phyloP scores from a whole-genome alignment of 2,113 vertebrate species.

The Anseranas semipalmata region DNA sequence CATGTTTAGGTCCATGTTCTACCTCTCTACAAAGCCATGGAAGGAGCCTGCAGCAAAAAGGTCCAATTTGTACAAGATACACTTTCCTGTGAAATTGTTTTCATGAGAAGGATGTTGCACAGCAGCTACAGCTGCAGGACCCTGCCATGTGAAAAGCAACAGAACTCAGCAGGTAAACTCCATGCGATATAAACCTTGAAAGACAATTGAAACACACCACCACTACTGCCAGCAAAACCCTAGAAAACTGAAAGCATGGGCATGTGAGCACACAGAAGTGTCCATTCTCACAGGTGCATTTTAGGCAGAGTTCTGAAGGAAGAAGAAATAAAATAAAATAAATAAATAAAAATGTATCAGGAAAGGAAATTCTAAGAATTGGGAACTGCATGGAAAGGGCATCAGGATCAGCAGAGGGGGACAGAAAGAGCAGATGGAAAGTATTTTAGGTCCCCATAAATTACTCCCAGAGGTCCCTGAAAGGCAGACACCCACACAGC shows the following conservation, averaged over 20 bases:
- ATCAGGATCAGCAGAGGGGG: not conserved
- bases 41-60: not conserved
- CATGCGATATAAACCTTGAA: not conserved
- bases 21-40: not conserved
- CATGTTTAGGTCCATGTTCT: not conserved
- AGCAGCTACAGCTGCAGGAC: not conserved
- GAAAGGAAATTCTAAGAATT: not conserved
- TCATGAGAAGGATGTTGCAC: not conserved
- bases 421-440: not conserved
- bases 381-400: not conserved
- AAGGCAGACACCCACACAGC: not conserved
- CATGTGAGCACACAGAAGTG: not conserved
- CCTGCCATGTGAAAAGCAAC: rapidly evolving
- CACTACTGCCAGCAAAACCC: not conserved
- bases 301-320: not conserved
- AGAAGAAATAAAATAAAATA: not conserved
- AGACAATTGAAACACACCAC: not conserved
- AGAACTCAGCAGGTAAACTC: not conserved
- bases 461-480: not conserved
- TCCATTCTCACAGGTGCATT: not conserved
- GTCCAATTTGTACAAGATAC: rapidly evolving
- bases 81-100: rapidly evolving
- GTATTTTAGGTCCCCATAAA: not conserved
- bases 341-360: not conserved
- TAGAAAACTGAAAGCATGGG: not conserved